These are phyloP conservation scores for Uloborus plumipes DNA, from an alignment of 2,888 invertebrate genomes.

Conservation along the genomic window DNA sequence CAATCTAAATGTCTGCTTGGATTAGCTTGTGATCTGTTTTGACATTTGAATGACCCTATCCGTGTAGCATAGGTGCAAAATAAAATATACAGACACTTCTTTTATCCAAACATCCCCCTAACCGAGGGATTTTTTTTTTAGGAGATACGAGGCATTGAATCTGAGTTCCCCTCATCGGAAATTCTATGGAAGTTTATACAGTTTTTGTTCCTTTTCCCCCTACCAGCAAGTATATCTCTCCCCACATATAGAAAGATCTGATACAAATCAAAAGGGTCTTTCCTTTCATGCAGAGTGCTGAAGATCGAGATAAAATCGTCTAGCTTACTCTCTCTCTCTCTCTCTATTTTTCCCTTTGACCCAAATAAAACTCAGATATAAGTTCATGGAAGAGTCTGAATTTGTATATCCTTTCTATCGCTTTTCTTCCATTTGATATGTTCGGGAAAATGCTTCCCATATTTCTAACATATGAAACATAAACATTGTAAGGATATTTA, in stretches of 20 bases:
- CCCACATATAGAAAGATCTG: slow-evolving; percentile 33
- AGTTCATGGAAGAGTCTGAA: slow-evolving; percentile 26
- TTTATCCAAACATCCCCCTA: slow-evolving; percentile 9
- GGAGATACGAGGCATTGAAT: slow-evolving; percentile 17
- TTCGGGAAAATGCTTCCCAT: no score
- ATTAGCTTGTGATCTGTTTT: slow-evolving; percentile 19
- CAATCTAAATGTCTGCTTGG: slow-evolving; percentile 9
- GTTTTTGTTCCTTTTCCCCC: slow-evolving; percentile 26
- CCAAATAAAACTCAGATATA: slow-evolving; percentile 25
- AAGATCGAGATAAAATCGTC: slow-evolving; percentile 28
- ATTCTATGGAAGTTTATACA: slow-evolving; percentile 26
- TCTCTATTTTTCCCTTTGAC: not conserved
- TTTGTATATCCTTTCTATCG: no score
- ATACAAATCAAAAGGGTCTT: slow-evolving; percentile 24
- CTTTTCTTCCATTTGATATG: no score
- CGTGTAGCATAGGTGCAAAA: slow-evolving; percentile 24
- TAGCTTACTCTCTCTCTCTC: slow-evolving; percentile 10
- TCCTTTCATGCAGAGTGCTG: slow-evolving; percentile 17
- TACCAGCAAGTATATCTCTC: slow-evolving; percentile 29
- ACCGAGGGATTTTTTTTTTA: slow-evolving; percentile 14
- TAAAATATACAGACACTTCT: slow-evolving; percentile 29
- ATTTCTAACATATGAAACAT: no score
- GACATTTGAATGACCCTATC: slow-evolving; percentile 42
- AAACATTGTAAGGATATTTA: no score
- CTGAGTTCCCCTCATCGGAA: slow-evolving; percentile 22